Base-by-base conservation (phyloP, 2,113 vertebrate genomes). In the Antennarius striatus region DNA sequence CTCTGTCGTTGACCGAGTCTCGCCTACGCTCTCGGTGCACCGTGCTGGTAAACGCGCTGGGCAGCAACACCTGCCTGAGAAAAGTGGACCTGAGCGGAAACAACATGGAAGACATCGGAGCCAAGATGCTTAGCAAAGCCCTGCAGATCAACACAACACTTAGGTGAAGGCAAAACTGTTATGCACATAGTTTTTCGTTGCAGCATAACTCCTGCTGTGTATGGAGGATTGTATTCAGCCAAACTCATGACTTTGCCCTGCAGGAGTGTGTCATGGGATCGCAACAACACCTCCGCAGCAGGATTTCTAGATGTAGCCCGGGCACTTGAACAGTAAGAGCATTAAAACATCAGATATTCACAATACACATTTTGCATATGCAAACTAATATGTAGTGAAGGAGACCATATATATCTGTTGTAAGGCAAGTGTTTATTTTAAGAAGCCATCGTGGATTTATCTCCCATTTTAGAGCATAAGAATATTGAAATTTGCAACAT, bases 81-180 rank as follows among this genome's bases (percentile, higher is more conserved):
- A 94, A 94, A 65, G 92, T 96, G 77, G 95, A 96, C 66, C 91
- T 96, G 65, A 95, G 94, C 0, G 95, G 95, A 54, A 96, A 96
- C 52, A 86, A 87, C 86, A 94, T 96, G 94, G 95, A 95, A 7
- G 94, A 96, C 86, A 94, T 95, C 0, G 95, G 95, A 10, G 95
- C 95, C 75, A 95, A 95, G 90, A 96, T 96, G 95, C 88, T 96
- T 57, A 95, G 94, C 72, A 96, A 96, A 82, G 95, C 95, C n/a
- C 84, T 96, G 80, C 94, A 91, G 73, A 90, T 91, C 78, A 91
- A 92, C 79, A 92, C 89, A 50, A 90, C 89, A 0, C 89, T 91
- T 71, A 90, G 89, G 91, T 88, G 68, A 59, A 55, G 55, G 4
- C 9, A 7, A 36, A 36, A 36, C 32, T 36, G 7, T 36, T 36